A percentile compares a stretch with the other conserved stretches of the same genome.
phyloP scores from a whole-genome alignment of 2,797 vertebrate species.

The Morus bassanus region DNA sequence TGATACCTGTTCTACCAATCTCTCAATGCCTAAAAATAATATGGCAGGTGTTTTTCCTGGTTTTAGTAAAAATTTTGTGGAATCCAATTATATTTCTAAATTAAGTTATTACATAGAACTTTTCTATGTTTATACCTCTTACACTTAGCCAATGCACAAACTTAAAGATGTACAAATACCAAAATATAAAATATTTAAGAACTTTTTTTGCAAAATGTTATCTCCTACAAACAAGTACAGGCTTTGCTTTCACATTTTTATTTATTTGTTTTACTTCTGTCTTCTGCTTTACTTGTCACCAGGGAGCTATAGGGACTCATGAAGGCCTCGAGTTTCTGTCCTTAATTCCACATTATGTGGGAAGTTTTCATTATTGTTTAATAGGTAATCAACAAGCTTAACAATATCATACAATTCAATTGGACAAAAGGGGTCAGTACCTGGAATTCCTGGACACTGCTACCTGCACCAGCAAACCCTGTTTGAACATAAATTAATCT shows the following conservation, averaged over 20 bases:
- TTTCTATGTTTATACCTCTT: not conserved
- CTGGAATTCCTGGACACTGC: not conserved
- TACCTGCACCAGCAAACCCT: not conserved
- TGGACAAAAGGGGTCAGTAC: not conserved
- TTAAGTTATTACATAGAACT: not conserved
- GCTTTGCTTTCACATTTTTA: not conserved
- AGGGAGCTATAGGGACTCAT: not conserved
- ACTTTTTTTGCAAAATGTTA: not conserved
- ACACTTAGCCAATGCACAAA: not conserved
- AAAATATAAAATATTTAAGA: not conserved
- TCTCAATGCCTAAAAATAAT: conserved; percentile 11
- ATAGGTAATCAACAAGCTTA: not conserved
- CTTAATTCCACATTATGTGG: not conserved
- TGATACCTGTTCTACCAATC: not conserved
- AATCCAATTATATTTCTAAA: not conserved
- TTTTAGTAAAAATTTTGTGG: conserved; percentile 9
- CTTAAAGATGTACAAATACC: not conserved
- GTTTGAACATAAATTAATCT: not conserved
- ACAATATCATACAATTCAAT: not conserved
- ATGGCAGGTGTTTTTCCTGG: not conserved
- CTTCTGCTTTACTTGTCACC: not conserved
- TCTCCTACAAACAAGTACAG: not conserved
- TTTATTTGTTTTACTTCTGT: not conserved
- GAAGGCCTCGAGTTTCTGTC: not conserved
- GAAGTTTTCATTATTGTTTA: not conserved